Evolutionary conservation across 2,888 invertebrate genomes (phyloP).

Genomic region (Spisula subtruncata): DNA sequence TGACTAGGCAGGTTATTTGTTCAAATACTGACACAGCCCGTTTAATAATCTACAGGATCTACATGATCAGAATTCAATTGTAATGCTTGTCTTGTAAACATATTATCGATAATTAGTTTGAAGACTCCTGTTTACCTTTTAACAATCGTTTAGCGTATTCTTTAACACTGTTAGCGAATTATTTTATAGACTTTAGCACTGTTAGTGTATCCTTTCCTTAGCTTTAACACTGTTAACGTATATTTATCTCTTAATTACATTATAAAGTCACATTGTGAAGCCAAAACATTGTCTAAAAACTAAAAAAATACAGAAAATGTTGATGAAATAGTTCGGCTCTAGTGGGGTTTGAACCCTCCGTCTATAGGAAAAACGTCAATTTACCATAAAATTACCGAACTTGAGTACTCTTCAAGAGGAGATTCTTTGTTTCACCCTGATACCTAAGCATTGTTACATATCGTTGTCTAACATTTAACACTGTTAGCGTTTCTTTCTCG

Average conservation of each 20-base stretch:
- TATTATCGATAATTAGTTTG: background rate
- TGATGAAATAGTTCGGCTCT: no score
- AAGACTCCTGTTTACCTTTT: background rate
- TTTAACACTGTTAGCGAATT: conserved; percentile 79
- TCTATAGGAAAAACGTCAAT: no score
- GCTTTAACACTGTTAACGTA: conserved; percentile 75
- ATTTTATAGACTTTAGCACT: conserved; percentile 76
- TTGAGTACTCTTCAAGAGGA: no score
- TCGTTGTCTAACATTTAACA: conserved; percentile 80
- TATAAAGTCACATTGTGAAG: no score
- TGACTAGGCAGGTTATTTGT: background rate
- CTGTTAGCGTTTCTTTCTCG: conserved; percentile 81
- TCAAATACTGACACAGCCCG: background rate
- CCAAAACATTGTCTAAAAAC: no score
- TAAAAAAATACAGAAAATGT: no score
- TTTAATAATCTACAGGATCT: background rate
- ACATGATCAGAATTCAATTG: background rate
- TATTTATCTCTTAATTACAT: conserved; percentile 81
- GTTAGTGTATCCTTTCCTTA: conserved; percentile 80
- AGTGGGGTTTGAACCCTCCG: no score
- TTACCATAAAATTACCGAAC: no score
- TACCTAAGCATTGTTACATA: conserved; percentile 75
- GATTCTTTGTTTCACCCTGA: no score
- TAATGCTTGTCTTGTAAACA: background rate
- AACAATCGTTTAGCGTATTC: conserved; percentile 83